Conservation (phyloP, 2,888 invertebrate genomes). For the Hoplodrina ambigua region DNA sequence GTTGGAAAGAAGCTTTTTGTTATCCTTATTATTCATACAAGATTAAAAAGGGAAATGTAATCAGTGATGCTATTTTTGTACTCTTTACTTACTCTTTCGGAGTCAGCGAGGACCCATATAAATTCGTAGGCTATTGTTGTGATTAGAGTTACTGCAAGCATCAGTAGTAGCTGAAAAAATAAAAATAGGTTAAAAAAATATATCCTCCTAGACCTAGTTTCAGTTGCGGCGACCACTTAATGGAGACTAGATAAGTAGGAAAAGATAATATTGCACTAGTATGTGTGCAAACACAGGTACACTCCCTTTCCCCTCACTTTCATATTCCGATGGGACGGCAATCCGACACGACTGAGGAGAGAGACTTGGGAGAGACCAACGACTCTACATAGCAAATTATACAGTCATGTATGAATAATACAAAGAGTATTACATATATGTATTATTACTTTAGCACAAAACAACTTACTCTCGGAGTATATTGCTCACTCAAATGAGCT, state of each 20-base stretch:
- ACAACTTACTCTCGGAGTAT: conserved; percentile 71
- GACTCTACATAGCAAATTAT: too few relatives aligned
- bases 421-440: background rate
- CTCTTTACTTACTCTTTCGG: conserved; percentile 63
- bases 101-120: conserved; percentile 63
- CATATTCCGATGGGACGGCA: too few relatives aligned
- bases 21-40: conserved; percentile 38
- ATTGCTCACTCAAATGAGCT: conserved; percentile 75
- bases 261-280: too few relatives aligned
- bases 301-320: too few relatives aligned
- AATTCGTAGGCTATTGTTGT: conserved; percentile 72
- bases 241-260: too few relatives aligned
- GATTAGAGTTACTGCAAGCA: conserved; percentile 67
- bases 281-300: too few relatives aligned
- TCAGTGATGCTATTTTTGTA: conserved; percentile 10
- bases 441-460: background rate
- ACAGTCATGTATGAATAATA: too few relatives aligned
- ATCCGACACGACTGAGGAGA: too few relatives aligned
- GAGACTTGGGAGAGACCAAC: too few relatives aligned
- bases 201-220: too few relatives aligned
- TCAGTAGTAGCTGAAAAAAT: conserved; percentile 70
- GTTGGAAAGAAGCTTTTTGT: conserved; percentile 25
- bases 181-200: too few relatives aligned
- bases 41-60: conserved; percentile 32
- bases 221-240: too few relatives aligned